Evolutionary conservation across 2,888 invertebrate species (phyloP).

Genomic region (Abscondita cerata): DNA sequence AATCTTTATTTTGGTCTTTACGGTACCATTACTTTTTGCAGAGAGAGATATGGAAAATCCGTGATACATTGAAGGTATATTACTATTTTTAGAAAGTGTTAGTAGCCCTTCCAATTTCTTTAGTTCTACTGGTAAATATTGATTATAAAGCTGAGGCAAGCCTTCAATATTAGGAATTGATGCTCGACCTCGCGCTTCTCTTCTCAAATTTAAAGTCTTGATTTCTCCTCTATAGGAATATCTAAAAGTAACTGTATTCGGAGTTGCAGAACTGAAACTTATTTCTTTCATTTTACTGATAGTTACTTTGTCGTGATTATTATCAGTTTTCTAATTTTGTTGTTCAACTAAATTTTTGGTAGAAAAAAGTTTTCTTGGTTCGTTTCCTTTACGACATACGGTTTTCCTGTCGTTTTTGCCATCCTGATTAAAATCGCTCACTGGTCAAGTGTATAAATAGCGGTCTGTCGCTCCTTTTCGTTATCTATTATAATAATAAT

Average conservation of each 20-base stretch:
- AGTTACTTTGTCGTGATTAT: neutral
- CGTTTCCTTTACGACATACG: neutral
- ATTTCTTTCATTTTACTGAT: neutral
- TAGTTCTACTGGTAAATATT: neutral
- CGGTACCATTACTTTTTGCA: too few species aligned
- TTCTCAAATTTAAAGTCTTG: neutral
- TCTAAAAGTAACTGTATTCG: conserved; percentile 2
- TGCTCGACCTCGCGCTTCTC: neutral
- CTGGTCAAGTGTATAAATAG: too few species aligned
- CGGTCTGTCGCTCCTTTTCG: neutral
- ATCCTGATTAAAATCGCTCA: neutral
- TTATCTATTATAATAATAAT: neutral
- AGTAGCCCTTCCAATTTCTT: neutral
- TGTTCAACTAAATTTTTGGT: too few species aligned
- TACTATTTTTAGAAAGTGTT: too few species aligned
- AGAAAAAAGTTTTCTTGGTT: neutral
- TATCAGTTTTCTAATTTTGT: neutral
- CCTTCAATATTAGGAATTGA: neutral
- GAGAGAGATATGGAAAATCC: too few species aligned
- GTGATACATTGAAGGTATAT: too few species aligned
- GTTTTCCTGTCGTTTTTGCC: neutral
- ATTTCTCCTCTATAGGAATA: conserved; percentile 1
- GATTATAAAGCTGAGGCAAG: conserved; percentile 6
- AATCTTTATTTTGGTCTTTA: too few species aligned
- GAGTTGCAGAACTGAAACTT: neutral